Conservation (phyloP, 2,113 vertebrate genomes). For the Brachyhypopomus gauderio region DNA sequence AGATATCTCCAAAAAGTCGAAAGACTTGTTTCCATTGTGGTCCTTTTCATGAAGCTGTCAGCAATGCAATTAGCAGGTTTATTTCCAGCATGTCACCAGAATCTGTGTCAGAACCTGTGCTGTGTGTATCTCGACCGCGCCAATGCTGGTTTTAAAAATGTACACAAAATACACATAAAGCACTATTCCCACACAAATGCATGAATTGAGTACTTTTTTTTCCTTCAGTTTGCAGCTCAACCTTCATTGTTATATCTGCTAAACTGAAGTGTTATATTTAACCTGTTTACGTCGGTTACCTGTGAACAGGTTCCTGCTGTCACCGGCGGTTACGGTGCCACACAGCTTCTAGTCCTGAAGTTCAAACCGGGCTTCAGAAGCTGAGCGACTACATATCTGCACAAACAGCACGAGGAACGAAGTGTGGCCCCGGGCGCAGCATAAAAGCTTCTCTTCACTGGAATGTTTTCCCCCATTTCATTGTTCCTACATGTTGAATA, state of each 20-base stretch:
- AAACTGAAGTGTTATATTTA: conserved; percentile 8
- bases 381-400: conserved; percentile 45
- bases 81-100: background rate
- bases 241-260: background rate
- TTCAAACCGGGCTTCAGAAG: conserved; percentile 28
- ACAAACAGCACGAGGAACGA: conserved; percentile 42
- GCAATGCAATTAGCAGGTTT: conserved; percentile 28
- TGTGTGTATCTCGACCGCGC: no score
- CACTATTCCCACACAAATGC: no score
- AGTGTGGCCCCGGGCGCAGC: conserved; percentile 51
- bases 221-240: background rate
- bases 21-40: no score
- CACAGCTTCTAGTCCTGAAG: conserved; percentile 43
- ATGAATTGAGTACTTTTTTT: no score
- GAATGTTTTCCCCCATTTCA: conserved; percentile 34
- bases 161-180: no score
- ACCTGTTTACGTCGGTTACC: conserved; percentile 36
- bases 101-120: background rate
- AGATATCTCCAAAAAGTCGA: no score
- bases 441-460: conserved; percentile 57
- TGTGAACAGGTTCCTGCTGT: background rate
- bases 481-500: conserved; percentile 56
- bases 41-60: conserved; percentile 36
- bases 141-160: no score
- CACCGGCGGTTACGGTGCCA: conserved; percentile 4